A percentile compares a stretch with the other conserved stretches of the same genome.
Evolutionary conservation across 2,888 invertebrate species (phyloP).

Genomic region (Ichneumoninae sp.): DNA sequence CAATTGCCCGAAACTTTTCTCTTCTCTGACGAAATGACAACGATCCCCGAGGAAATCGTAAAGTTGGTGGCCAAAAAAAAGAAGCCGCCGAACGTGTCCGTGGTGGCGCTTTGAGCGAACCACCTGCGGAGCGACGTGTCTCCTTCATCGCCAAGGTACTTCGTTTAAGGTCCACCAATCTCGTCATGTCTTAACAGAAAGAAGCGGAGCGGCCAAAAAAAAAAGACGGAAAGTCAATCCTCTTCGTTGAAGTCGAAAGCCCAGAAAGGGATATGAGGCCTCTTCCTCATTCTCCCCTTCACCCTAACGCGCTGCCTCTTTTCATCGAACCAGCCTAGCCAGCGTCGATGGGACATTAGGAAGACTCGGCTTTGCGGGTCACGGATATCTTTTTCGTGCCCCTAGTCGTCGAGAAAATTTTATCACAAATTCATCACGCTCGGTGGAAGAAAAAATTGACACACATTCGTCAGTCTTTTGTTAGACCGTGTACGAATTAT

Average conservation of each 20-base stretch:
- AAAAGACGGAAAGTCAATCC: slow-evolving; percentile 1
- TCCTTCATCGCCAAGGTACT: slow-evolving; percentile 13
- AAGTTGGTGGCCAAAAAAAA: slow-evolving; percentile 41
- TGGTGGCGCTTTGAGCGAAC: not conserved
- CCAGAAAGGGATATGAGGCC: not conserved
- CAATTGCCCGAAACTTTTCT: slow-evolving; percentile 48
- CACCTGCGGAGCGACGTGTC: not conserved
- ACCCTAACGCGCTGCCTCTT: not conserved
- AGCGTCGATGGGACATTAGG: slow-evolving; percentile 14
- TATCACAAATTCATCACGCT: slow-evolving; percentile 23
- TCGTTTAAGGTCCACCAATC: slow-evolving; percentile 34
- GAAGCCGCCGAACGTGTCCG: not conserved
- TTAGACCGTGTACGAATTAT: slow-evolving; percentile 41
- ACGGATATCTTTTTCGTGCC: not conserved
- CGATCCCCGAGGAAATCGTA: slow-evolving; percentile 65
- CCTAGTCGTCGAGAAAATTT: slow-evolving; percentile 13
- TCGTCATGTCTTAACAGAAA: slow-evolving; percentile 39
- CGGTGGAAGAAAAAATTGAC: slow-evolving; percentile 1
- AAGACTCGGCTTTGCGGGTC: slow-evolving; percentile 9
- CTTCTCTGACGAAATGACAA: slow-evolving; percentile 27
- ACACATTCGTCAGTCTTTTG: slow-evolving; percentile 39
- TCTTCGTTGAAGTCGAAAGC: not conserved
- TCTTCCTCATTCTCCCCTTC: slow-evolving; percentile 23
- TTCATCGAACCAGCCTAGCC: slow-evolving; percentile 6
- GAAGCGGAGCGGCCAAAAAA: not conserved